phyloP scores from a whole-genome alignment of 2,888 invertebrate genomes.

The Flabesymbios commensalis region DNA sequence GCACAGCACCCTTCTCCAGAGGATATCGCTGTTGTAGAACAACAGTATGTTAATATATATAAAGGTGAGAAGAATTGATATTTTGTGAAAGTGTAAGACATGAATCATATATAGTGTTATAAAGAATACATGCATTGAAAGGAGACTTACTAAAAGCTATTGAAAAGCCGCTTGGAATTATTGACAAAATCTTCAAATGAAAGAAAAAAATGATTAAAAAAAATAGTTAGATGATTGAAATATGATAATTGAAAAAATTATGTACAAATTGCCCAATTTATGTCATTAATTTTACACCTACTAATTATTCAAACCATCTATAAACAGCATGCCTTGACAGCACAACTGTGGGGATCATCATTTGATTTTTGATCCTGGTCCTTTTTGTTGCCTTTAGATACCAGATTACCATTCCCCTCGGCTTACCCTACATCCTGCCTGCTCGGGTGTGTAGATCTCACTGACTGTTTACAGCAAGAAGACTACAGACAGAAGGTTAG shows the following conservation, averaged over 20 bases:
- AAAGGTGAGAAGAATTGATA: too few species aligned
- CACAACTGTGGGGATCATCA: background rate
- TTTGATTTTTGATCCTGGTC: too few species aligned
- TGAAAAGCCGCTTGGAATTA: too few species aligned
- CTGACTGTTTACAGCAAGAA: conserved; percentile 85
- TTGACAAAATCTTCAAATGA: too few species aligned
- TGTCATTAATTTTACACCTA: background rate
- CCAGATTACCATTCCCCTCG: conserved; percentile 74
- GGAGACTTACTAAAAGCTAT: too few species aligned
- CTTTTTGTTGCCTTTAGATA: conserved; percentile 9
- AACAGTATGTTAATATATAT: conserved; percentile 66
- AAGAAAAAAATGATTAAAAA: too few species aligned
- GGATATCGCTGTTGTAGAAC: conserved; percentile 70
- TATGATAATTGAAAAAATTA: too few species aligned
- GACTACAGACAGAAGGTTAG: conserved; percentile 72
- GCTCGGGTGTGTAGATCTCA: conserved; percentile 84
- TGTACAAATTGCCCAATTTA: background rate
- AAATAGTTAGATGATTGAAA: too few species aligned
- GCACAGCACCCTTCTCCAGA: conserved; percentile 74
- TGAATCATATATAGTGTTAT: too few species aligned
- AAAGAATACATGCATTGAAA: too few species aligned
- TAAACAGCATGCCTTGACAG: background rate
- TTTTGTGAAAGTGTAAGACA: too few species aligned
- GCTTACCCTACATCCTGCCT: conserved; percentile 86
- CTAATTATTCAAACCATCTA: background rate